phyloP scores from a whole-genome alignment of 92 coral and sea anemone genomes.

The Epizoanthus rinbou region DNA sequence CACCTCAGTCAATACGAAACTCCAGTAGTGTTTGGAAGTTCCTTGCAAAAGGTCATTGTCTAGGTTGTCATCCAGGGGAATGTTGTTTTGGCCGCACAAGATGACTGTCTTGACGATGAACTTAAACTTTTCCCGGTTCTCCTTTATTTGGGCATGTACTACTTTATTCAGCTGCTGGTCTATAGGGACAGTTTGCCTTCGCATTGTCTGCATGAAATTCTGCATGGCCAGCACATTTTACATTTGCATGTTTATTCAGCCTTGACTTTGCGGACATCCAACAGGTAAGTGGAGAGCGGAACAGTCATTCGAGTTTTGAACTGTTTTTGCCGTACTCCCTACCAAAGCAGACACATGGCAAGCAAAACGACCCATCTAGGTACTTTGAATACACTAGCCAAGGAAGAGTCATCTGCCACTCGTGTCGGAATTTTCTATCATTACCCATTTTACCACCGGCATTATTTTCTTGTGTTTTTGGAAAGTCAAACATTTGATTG shows the following conservation, averaged over 20 bases:
- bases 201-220: constrained; percentile 46
- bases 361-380: background rate
- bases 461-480: background rate
- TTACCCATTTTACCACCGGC: background rate
- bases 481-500: constrained; percentile 20
- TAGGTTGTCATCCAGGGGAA: constrained; percentile 60
- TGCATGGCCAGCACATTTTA: constrained; percentile 42
- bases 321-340: constrained; percentile 6
- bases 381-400: constrained; percentile 12
- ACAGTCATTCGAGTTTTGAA: constrained; percentile 14
- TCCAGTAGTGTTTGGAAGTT: constrained; percentile 62
- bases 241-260: constrained; percentile 26
- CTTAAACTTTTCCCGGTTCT: constrained; percentile 39
- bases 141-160: constrained; percentile 50
- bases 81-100: no score
- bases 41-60: constrained; percentile 22
- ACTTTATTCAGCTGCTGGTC: constrained; percentile 34
- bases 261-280: constrained; percentile 28
- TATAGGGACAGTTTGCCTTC: constrained; percentile 37
- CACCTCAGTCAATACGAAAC: constrained; percentile 62
- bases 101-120: constrained; percentile 60
- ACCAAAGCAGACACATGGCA: no score
- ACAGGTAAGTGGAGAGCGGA: background rate
- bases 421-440: constrained; percentile 19
- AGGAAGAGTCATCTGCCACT: constrained; percentile 2